Base-by-base conservation (phyloP, 1,140 invertebrate genomes). In the Meloidogyne chitwoodi region DNA sequence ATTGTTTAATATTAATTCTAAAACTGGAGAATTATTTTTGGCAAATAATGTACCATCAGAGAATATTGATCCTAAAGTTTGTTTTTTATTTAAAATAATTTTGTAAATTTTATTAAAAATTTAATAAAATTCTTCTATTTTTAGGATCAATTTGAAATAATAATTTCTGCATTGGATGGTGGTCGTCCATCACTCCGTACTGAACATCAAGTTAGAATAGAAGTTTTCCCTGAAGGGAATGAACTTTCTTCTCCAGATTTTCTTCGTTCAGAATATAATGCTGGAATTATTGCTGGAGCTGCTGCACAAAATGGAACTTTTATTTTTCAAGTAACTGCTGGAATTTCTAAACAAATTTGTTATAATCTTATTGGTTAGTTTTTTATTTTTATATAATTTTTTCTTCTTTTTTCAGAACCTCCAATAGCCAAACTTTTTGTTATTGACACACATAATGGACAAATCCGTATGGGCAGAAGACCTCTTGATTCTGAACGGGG, bases 281-380 rank as follows among this genome's bases (percentile, higher is more conserved):
- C 76, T 16, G 44, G 75, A 24, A 66, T n/a, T 6, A 56, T 77
- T 31, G 29, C 80, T 24, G 79, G 68, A 14, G 27, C 34, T 27
- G 77, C 76, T 62, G 74, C 75, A 11, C 38, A 72, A n/a, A 77
- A 77, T 6, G 83, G 84, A 22, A 69, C 75, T 31, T 71, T 81
- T 61, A 73, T 87, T 14, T 63, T 56, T 19, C 78, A 85, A 68
- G 69, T 87, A 14, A 63, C 84, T 27, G 84, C 83, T 19, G 84
- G 84, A 34, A 77, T 61, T 31, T 62, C 71, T 26, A 76, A 74
- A 27, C 63, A 69, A 14, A 65, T 81, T 41, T 70, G 74, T 16
- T 84, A 84, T 76, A 69, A 62, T 16, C 24, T 84, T 4, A 71
- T 73, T 22, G 83, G 83, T 80, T 19, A 71, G 70, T 81, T 61